phyloP scores from a whole-genome alignment of 2,888 invertebrate genomes.

The Poecilus cupreus region DNA sequence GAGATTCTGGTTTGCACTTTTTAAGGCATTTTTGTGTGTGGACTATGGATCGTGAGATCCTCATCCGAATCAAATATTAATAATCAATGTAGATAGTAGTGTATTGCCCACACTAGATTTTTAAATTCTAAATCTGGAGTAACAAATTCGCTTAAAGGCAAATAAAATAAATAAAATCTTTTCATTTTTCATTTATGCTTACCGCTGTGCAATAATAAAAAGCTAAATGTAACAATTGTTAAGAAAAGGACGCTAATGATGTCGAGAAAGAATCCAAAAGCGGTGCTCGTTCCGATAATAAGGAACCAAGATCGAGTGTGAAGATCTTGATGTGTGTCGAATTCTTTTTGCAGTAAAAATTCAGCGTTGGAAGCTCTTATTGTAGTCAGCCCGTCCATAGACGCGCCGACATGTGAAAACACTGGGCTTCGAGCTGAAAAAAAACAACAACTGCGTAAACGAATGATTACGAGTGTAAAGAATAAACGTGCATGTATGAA shows the following conservation, averaged over 20 bases:
- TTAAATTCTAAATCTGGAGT: too few species aligned
- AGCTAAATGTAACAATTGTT: slow-evolving; percentile 78
- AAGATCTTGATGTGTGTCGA: slow-evolving; percentile 83
- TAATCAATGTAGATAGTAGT: too few species aligned
- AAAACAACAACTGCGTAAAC: slow-evolving; percentile 19
- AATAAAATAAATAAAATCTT: neutral
- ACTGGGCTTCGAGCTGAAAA: slow-evolving; percentile 88
- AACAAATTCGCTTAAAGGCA: too few species aligned
- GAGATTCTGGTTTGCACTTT: too few species aligned
- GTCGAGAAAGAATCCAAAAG: slow-evolving; percentile 81
- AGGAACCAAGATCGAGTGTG: slow-evolving; percentile 80
- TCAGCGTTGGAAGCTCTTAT: slow-evolving; percentile 88
- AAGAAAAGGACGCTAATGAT: slow-evolving; percentile 79
- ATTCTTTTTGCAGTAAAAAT: slow-evolving; percentile 83
- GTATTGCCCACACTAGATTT: too few species aligned
- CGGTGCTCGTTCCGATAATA: slow-evolving; percentile 77
- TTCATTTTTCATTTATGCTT: slow-evolving; percentile 61
- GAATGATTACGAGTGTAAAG: too few species aligned
- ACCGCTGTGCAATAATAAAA: slow-evolving; percentile 78
- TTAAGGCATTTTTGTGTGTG: too few species aligned
- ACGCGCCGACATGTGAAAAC: slow-evolving; percentile 92
- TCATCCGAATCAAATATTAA: too few species aligned
- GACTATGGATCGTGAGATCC: too few species aligned
- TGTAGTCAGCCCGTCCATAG: slow-evolving; percentile 89
- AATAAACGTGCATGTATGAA: too few species aligned